Conservation (phyloP, 2,888 invertebrate genomes). For the Trachelus tabidus region DNA sequence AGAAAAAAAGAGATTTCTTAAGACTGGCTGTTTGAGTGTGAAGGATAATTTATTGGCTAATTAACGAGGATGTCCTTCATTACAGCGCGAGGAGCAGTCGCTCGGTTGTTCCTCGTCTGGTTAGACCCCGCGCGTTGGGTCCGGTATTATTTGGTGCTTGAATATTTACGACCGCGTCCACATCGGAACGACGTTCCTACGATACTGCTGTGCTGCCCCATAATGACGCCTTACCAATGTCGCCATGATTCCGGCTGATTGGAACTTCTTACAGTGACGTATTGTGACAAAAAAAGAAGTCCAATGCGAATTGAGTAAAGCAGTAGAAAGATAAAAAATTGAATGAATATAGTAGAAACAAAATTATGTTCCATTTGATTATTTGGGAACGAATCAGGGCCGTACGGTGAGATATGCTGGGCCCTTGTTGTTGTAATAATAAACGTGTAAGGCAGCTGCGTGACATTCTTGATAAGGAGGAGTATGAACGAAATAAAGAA, state of each 20-base stretch:
- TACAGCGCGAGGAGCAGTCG: constrained; percentile 55
- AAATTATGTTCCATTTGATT: neutral
- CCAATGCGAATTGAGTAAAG: neutral
- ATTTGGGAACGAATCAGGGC: neutral
- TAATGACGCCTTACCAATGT: constrained; percentile 60
- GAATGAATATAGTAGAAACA: neutral
- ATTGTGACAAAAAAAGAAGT: neutral
- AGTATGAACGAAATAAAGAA: neutral
- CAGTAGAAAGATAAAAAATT: too few species aligned
- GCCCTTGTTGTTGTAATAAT: neutral
- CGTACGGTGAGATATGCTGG: neutral
- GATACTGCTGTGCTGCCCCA: constrained; percentile 46
- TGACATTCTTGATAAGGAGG: neutral
- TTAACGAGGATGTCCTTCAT: constrained; percentile 66
- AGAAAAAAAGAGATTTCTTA: constrained; percentile 15
- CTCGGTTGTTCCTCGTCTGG: constrained; percentile 26
- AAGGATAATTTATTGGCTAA: constrained; percentile 66
- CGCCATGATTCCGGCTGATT: constrained; percentile 42
- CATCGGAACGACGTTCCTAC: constrained; percentile 13
- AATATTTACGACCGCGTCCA: constrained; percentile 63
- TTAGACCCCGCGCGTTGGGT: constrained; percentile 47
- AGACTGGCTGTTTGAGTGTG: constrained; percentile 37
- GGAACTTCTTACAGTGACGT: neutral
- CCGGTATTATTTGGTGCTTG: constrained; percentile 61
- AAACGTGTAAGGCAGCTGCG: neutral